phyloP scores from a whole-genome alignment of 2,797 vertebrate species.

The Podargus strigoides region DNA sequence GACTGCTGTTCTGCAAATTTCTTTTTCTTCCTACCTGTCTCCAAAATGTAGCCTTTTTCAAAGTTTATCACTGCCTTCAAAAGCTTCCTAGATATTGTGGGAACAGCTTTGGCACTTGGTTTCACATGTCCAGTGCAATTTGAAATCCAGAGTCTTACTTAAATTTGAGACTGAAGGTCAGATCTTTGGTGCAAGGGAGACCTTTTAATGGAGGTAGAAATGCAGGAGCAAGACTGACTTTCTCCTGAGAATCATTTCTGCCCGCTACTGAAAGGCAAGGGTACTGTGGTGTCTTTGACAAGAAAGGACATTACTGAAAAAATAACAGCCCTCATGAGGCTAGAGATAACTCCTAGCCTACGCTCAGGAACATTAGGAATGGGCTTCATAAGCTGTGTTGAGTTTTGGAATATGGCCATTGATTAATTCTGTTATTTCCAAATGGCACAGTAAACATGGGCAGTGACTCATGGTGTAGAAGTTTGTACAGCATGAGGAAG shows the following conservation, averaged over 20 bases:
- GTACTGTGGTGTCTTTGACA: not conserved
- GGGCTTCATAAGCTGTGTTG: not conserved
- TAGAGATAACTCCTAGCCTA: not conserved
- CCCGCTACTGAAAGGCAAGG: not conserved
- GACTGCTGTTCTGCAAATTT: not conserved
- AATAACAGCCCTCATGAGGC: rapidly evolving
- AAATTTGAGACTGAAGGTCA: not conserved
- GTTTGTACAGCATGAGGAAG: not conserved
- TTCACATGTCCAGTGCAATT: not conserved
- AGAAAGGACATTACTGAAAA: not conserved
- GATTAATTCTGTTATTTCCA: not conserved
- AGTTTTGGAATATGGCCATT: not conserved
- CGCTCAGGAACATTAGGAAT: not conserved
- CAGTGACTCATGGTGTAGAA: not conserved
- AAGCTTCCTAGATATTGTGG: not conserved
- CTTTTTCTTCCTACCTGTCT: not conserved
- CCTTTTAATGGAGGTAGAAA: not conserved
- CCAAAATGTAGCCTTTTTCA: not conserved
- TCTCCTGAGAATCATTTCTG: not conserved
- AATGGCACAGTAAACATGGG: not conserved
- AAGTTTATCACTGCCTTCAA: not conserved
- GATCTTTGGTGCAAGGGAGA: not conserved
- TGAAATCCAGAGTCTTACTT: not conserved
- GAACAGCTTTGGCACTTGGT: not conserved
- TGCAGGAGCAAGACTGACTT: not conserved